These are phyloP conservation scores for Yponomeuta malinellus DNA, from an alignment of 2,888 invertebrate genomes.

Conservation along the genomic window DNA sequence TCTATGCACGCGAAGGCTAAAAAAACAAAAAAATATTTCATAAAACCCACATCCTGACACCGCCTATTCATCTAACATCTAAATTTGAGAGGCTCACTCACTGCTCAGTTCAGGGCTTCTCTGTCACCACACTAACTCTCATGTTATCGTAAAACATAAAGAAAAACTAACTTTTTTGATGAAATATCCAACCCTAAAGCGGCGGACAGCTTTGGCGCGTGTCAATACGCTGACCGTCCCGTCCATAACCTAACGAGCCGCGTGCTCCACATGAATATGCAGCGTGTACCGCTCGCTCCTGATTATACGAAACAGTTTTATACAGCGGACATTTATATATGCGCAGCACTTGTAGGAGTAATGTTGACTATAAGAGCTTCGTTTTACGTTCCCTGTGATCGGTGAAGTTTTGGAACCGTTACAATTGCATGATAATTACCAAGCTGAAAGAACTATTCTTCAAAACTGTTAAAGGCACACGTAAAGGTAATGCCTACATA, in stretches of 20 bases:
- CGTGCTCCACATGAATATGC: conserved; percentile 68
- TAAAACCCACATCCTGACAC: no score
- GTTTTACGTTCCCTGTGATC: background rate
- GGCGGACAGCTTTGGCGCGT: background rate
- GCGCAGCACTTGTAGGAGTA: background rate
- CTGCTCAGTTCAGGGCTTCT: no score
- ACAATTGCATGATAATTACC: no score
- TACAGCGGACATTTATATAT: background rate
- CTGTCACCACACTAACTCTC: background rate
- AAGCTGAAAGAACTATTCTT: no score
- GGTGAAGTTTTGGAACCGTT: no score
- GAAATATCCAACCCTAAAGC: background rate
- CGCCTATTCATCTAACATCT: no score
- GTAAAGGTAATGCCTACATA: no score
- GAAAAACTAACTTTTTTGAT: background rate
- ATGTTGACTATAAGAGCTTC: background rate
- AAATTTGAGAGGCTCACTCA: no score
- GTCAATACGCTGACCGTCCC: conserved; percentile 4
- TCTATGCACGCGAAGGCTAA: no score
- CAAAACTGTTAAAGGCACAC: no score
- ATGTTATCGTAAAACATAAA: background rate
- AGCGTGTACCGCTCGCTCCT: conserved; percentile 23
- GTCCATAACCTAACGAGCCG: conserved; percentile 61
- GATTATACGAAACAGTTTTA: background rate
- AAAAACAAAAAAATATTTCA: no score